Evolutionary conservation across 2,888 invertebrate genomes (phyloP), one percentile per base, ranked within the genome.

Genomic region (Drosophila pseudotakahashii): DNA sequence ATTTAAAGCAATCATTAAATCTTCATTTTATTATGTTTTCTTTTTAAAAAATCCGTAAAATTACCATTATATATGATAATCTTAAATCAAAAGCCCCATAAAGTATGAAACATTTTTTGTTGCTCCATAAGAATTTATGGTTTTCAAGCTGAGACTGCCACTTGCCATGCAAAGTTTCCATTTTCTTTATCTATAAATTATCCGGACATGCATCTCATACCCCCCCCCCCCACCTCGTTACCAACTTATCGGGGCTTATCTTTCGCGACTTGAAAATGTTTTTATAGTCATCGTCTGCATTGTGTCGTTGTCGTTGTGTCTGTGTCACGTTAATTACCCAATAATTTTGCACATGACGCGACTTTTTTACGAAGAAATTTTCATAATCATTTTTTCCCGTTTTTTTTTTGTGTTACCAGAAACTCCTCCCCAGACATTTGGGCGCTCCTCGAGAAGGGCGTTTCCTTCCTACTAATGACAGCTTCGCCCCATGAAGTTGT

Each of bases 331-430:
- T 81, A 81, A 81, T 81, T 81, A 76, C 83, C 86, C 86, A 82
- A 81, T 85, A 85, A 81, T 81, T 81, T 70, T 85, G 83, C 81
- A 81, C 86, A 81, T 83, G 86, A 78, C 86, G 86, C 81, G 76
- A 79, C 76, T 74, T 64, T 72, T 72, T 76, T 76, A 52, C 61
- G 54, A 34, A 16, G 57, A 63, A 50, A 72, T 81, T 82, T 82
- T 75, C 60, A 66, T 79, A 79, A 77, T 71, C 48, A 69, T 71
- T 69, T 70, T 69, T 34, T 30, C 14, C n/a, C 5, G n/a, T 6
- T 4, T 13, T 10, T 39, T 32, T 39, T 41, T 9, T 41, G n/a
- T 50, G 41, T 30, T 30, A 11, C 26, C 39, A 37, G 41, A 47
- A 53, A 37, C 68, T 66, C 67, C 68, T 60, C 47, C 50, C 59